Percentiles rank a stretch among this genome's conserved stretches.
Evolutionary conservation across 2,797 vertebrate genomes (phyloP).

Genomic region (Acipenser transmontanus): DNA sequence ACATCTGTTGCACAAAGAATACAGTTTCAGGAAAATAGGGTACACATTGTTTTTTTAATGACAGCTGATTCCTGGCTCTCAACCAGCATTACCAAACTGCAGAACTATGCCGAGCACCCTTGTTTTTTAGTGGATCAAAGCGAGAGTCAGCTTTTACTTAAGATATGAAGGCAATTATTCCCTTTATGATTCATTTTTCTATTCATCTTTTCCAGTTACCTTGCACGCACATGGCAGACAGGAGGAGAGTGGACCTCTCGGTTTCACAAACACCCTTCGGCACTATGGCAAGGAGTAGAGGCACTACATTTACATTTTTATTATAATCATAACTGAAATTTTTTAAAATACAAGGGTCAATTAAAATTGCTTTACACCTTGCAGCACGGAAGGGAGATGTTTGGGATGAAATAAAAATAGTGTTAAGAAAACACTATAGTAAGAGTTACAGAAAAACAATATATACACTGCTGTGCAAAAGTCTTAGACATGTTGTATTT

Average conservation of each 20-base stretch:
- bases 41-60: conserved; percentile 38
- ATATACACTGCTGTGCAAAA: too few relatives aligned
- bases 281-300: conserved; percentile 18
- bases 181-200: conserved; percentile 59
- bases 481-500: too few relatives aligned
- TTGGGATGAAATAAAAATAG: too few relatives aligned
- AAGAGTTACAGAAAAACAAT: too few relatives aligned
- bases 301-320: conserved; percentile 23
- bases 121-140: conserved; percentile 36
- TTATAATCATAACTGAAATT: conserved; percentile 29
- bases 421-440: too few relatives aligned
- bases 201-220: conserved; percentile 49
- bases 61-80: conserved; percentile 41
- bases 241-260: conserved; percentile 28
- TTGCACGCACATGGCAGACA: conserved; percentile 56
- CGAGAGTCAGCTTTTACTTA: conserved; percentile 40
- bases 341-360: too few relatives aligned
- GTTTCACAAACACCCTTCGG: conserved; percentile 7
- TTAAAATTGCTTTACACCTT: too few relatives aligned
- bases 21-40: conserved; percentile 43
- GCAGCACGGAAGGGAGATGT: too few relatives aligned
- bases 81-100: conserved; percentile 48
- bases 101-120: conserved; percentile 39
- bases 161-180: conserved; percentile 46
- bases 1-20: conserved; percentile 47